Evolutionary conservation across 2,888 invertebrate species (phyloP), one percentile per base, ranked within the genome.

Genomic region (Nephrotoma appendiculata): DNA sequence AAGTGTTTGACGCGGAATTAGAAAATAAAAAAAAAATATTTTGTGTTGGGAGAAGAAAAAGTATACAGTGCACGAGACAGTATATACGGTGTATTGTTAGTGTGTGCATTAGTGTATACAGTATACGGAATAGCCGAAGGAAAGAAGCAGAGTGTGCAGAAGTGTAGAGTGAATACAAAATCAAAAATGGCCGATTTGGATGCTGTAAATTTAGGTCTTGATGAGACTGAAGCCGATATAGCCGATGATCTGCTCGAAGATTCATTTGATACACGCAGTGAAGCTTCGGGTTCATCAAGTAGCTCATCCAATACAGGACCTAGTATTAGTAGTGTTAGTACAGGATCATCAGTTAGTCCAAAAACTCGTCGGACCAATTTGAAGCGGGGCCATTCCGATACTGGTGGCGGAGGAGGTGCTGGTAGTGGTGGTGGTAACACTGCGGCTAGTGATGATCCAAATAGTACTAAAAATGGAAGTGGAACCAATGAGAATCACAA

Each of bases 201-300:
- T 92, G 93, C 94, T 90, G 94, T 94, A 89, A 94, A 94, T 92
- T 93, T 94, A 90, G 94, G 94, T 89, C 93, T 94, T 90, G 94
- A 94, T 89, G 94, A 94, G 91, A 94, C 94, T 88, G 94, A 94
- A 90, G 94, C 94, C 87, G 96, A 96, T 91, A 96, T 96, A 90
- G 95, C 95, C 85, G 96, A 96, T 90, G 96, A 96, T 90, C 92
- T 96, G 88, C 96, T 96, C 89, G 91, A 90, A 87, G 90, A 92
- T 88, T 90, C 91, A 6, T 97, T 96, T 90, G 97, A 97, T 91
- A 96, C 96, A 2, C 93, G 96, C 11, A 98, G 98, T 91, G 98
- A 98, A 92, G 96, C 97, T 44, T 96, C 97, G 86, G 97, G 91
- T 0, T 95, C 95, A 85, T 95, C 95, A 89, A 95, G 95, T 5